Evolutionary conservation across 2,888 invertebrate genomes (phyloP).

Genomic region (Phaedon cochleariae): DNA sequence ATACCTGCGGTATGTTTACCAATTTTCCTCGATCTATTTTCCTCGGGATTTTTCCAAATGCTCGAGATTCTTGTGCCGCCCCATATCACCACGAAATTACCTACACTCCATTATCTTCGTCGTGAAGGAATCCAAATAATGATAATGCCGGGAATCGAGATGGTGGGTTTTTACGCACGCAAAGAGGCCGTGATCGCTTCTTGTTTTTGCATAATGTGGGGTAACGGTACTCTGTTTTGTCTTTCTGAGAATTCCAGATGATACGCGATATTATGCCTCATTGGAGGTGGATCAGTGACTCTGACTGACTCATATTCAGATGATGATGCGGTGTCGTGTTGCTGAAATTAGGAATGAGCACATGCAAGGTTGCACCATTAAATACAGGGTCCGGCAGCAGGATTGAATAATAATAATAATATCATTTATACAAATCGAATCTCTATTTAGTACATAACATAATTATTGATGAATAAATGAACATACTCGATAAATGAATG

Average conservation of each 20-base stretch:
- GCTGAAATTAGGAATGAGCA: no score
- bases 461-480: no score
- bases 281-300: not conserved
- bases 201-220: conserved; percentile 33
- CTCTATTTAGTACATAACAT: no score
- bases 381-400: no score
- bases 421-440: no score
- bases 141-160: not conserved
- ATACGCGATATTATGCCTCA: not conserved
- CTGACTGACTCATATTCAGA: not conserved
- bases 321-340: no score
- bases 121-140: conserved; percentile 20
- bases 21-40: not conserved
- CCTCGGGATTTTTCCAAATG: not conserved
- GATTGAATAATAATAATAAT: no score
- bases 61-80: not conserved
- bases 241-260: conserved; percentile 31
- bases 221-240: conserved; percentile 33
- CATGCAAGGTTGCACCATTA: no score
- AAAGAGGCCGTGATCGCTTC: not conserved
- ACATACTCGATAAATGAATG: no score
- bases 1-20: no score
- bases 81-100: not conserved
- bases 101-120: conserved; percentile 4
- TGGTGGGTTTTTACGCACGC: not conserved